Conservation (phyloP, 2,888 invertebrate genomes). For the Neelides folsomi region DNA sequence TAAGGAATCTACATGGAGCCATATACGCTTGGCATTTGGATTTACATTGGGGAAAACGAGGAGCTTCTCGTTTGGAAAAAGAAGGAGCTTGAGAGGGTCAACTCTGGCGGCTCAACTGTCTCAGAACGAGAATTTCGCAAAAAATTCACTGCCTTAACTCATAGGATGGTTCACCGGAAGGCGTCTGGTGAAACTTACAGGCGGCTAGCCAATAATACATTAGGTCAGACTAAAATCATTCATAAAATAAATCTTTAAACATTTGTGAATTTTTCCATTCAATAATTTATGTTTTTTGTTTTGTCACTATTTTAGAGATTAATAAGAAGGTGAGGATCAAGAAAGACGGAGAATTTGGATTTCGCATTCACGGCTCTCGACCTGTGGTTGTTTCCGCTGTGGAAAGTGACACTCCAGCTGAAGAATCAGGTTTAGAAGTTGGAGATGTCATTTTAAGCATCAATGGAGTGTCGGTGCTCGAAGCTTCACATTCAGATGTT, state of each 20-base stretch:
- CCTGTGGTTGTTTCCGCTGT: conserved; percentile 94
- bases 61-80: conserved; percentile 53
- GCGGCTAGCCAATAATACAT: conserved; percentile 64
- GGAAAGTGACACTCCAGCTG: conserved; percentile 85
- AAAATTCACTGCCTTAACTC: conserved; percentile 72
- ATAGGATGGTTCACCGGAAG: conserved; percentile 75
- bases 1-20: conserved; percentile 59
- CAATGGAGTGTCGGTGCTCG: conserved; percentile 78
- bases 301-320: conserved; percentile 53
- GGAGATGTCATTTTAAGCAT: conserved; percentile 88
- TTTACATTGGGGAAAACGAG: conserved; percentile 60
- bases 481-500: conserved; percentile 84
- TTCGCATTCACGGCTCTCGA: conserved; percentile 86
- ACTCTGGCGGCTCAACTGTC: conserved; percentile 49
- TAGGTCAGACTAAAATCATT: conserved; percentile 57
- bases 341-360: conserved; percentile 71
- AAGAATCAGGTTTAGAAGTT: conserved; percentile 78
- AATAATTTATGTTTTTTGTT: not conserved
- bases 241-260: too few species aligned
- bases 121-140: conserved; percentile 76
- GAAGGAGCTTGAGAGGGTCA: conserved; percentile 34
- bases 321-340: conserved; percentile 73
- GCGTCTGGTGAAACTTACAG: conserved; percentile 81
- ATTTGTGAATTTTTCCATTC: not conserved
- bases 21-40: conserved; percentile 57